Evolutionary conservation across 2,888 invertebrate species (phyloP).

Genomic region (Blastobasis lacticolella): DNA sequence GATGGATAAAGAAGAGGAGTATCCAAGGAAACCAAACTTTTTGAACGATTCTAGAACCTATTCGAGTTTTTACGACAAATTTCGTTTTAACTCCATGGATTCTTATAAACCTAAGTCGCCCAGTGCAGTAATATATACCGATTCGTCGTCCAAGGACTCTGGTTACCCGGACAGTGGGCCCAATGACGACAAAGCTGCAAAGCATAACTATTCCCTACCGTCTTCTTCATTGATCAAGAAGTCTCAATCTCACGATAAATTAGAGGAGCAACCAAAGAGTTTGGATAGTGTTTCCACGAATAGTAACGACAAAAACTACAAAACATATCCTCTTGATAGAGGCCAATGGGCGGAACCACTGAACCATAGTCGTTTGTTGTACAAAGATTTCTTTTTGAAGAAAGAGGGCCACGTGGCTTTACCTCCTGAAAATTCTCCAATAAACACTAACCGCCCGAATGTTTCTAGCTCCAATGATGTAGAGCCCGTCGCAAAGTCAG

Average conservation of each 20-base stretch:
- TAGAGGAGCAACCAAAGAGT: constrained; percentile 50
- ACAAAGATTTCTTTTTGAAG: constrained; percentile 63
- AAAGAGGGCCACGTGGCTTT: constrained; percentile 55
- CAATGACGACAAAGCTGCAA: constrained; percentile 46
- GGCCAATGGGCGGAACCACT: constrained; percentile 46
- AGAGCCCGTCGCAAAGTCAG: constrained; percentile 18
- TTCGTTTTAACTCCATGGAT: constrained; percentile 32
- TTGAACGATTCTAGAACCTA: constrained; percentile 46
- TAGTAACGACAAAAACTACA: constrained; percentile 41
- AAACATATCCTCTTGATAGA: constrained; percentile 33
- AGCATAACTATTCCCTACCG: constrained; percentile 48
- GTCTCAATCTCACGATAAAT: constrained; percentile 30
- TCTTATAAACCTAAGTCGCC: constrained; percentile 40
- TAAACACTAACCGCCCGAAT: constrained; percentile 23
- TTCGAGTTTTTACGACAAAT: constrained; percentile 54
- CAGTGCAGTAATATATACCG: constrained; percentile 47
- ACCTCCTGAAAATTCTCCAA: constrained; percentile 56
- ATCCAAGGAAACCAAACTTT: constrained; percentile 26
- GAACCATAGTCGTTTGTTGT: constrained; percentile 60
- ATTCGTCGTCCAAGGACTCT: constrained; percentile 63
- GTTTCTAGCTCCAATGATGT: constrained; percentile 28
- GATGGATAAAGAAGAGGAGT: constrained; percentile 26
- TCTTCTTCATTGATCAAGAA: constrained; percentile 37
- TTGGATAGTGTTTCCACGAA: constrained; percentile 44
- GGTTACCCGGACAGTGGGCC: constrained; percentile 56